A percentile compares a stretch with the other conserved stretches of the same genome.
phyloP scores from a whole-genome alignment of 1,140 invertebrate species.

The Triops cancriformis region DNA sequence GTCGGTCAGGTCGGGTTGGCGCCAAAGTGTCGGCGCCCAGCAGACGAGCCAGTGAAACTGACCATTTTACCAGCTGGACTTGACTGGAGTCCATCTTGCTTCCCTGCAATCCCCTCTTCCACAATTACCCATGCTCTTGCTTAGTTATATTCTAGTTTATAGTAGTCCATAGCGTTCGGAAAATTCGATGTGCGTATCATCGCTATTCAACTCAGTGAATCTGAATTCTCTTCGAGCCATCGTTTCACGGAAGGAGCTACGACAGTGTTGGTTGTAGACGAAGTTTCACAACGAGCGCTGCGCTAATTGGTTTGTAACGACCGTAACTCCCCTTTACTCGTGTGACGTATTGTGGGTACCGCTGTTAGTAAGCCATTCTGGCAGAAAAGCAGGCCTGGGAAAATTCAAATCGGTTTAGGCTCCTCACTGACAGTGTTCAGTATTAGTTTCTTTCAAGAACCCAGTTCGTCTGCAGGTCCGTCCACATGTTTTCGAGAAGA shows the following conservation, averaged over 20 bases:
- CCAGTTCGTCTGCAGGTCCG: background rate
- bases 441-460: background rate
- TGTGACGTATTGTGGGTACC: no score
- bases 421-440: background rate
- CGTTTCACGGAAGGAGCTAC: background rate
- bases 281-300: background rate
- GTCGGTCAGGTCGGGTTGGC: constrained; percentile 7
- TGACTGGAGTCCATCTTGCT: background rate
- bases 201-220: background rate
- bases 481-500: background rate
- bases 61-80: constrained; percentile 4
- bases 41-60: constrained; percentile 12
- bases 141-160: background rate
- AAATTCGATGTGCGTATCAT: background rate
- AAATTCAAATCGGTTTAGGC: no score
- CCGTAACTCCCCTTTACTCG: no score
- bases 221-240: background rate
- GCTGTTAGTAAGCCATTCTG: no score
- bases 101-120: background rate
- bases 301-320: background rate
- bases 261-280: background rate
- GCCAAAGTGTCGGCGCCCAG: constrained; percentile 7
- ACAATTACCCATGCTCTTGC: no score
- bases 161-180: background rate
- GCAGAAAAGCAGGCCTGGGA: no score